Evolutionary conservation across 2,888 invertebrate species (phyloP), one percentile per base, ranked within the genome.

Genomic region (Acanthococcus lagerstroemiae): DNA sequence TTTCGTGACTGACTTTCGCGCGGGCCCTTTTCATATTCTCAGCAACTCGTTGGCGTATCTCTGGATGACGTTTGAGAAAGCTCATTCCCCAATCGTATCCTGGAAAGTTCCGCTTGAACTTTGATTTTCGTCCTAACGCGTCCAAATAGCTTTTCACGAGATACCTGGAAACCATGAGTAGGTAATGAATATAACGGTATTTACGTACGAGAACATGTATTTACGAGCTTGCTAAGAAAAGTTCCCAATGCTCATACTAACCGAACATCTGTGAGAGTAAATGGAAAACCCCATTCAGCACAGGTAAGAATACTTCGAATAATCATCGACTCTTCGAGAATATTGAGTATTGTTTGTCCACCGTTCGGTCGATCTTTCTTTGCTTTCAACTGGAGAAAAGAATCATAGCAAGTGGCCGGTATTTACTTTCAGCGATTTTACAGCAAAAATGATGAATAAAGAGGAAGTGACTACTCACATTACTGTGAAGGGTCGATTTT

Each of bases 11-110:
- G 5, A 37, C 56, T 37, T 56, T 12, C 3, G 37, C 37, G 6
- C 56, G 30, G 19, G 56, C 37, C 17, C n/a, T 7, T 37, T 56
- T 56, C 56, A 37, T 27, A 37, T 56, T 56, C 17, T 56, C 37
- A 1, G 37, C 56, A 9, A 56, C 5, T 12, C 56, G 56, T 37
- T 37, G n/a, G 3, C 17, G 19, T 9, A 56, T 17, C 3, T 27
- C 56, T 4, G n/a, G 30, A 37, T 56, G 56, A 37, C 56, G 30
- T 6, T n/a, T 37, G 9, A 30, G 21, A 21, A 56, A 56, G 12
- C n/a, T 15, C 9, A 6, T 6, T 56, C 56, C 56, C 22, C 56
- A 56, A 7, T 56, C 56, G 7, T 19, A 19, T n/a, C 30, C 56
- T 21, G 56, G 56, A 25, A 21, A 37, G 9, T 37, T 37, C 17